Conservation (phyloP, 2,888 invertebrate genomes). For the Ferdinandea cuprea region DNA sequence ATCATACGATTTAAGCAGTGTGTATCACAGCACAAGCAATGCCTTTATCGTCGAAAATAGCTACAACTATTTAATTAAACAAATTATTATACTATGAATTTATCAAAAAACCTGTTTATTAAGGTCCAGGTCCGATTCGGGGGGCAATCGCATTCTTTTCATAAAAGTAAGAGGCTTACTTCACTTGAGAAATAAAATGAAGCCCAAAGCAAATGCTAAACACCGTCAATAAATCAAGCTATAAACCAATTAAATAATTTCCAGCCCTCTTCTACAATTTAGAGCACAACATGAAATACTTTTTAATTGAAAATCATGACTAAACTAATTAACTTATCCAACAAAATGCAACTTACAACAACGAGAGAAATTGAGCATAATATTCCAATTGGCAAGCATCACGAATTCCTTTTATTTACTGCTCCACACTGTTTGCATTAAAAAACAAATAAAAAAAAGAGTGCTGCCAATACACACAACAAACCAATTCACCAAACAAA, state of each 20-base stretch:
- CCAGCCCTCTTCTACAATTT: neutral
- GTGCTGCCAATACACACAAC: neutral
- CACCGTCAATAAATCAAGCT: neutral
- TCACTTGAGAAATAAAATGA: too few species aligned
- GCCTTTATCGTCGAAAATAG: too few species aligned
- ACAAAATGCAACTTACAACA: conserved; percentile 25
- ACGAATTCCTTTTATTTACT: conserved; percentile 4
- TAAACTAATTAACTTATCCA: neutral
- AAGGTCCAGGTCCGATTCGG: too few species aligned
- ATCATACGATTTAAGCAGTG: too few species aligned
- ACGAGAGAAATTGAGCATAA: conserved; percentile 11
- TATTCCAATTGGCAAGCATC: conserved; percentile 23
- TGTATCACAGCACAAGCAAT: too few species aligned
- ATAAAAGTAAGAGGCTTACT: too few species aligned
- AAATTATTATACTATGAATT: too few species aligned
- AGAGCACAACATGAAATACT: neutral
- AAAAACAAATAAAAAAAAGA: conserved; percentile 2
- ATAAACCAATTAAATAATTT: neutral
- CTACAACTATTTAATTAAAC: too few species aligned
- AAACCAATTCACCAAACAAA: conserved; percentile 7
- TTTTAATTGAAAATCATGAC: neutral
- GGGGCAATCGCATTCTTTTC: too few species aligned
- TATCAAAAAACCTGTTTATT: too few species aligned
- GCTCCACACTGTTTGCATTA: conserved; percentile 6
- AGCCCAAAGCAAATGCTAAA: neutral